Percentiles rank a stretch among this genome's conserved stretches.
Conservation (phyloP, 2,888 invertebrate species). For the Chorisops tibialis region DNA sequence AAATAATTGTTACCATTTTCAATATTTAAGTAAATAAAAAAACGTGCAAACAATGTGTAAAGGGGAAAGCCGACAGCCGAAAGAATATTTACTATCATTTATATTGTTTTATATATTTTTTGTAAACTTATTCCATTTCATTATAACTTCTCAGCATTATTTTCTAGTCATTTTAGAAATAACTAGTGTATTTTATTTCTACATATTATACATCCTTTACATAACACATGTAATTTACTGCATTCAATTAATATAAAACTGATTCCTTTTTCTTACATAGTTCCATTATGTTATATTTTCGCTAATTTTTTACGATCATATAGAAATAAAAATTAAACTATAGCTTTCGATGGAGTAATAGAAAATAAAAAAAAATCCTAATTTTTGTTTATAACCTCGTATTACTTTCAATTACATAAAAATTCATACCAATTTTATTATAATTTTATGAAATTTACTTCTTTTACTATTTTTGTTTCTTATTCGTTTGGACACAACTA, state of each 20-base stretch:
- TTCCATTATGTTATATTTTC: neutral
- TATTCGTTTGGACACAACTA: too few relatives aligned
- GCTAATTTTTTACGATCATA: neutral
- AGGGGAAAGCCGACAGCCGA: slow-evolving; percentile 55
- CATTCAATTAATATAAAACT: neutral
- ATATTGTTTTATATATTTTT: slow-evolving; percentile 34
- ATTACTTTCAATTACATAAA: slow-evolving; percentile 30
- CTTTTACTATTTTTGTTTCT: too few relatives aligned
- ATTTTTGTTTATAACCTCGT: slow-evolving; percentile 20
- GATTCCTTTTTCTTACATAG: too few relatives aligned
- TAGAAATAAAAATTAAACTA: neutral
- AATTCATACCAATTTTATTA: slow-evolving; percentile 28
- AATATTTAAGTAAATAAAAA: slow-evolving; percentile 45
- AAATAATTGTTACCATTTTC: slow-evolving; percentile 31
- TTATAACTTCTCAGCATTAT: too few relatives aligned
- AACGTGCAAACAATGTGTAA: slow-evolving; percentile 57
- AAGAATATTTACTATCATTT: slow-evolving; percentile 29
- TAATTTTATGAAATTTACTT: slow-evolving; percentile 1
- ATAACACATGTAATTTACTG: neutral
- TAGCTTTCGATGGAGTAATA: neutral
- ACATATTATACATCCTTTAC: neutral
- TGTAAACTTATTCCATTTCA: slow-evolving; percentile 20
- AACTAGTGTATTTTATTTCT: too few relatives aligned
- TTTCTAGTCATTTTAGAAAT: too few relatives aligned
- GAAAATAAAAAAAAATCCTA: neutral